Base-by-base conservation (phyloP, 2,888 invertebrate species). In the Anodontia alba region DNA sequence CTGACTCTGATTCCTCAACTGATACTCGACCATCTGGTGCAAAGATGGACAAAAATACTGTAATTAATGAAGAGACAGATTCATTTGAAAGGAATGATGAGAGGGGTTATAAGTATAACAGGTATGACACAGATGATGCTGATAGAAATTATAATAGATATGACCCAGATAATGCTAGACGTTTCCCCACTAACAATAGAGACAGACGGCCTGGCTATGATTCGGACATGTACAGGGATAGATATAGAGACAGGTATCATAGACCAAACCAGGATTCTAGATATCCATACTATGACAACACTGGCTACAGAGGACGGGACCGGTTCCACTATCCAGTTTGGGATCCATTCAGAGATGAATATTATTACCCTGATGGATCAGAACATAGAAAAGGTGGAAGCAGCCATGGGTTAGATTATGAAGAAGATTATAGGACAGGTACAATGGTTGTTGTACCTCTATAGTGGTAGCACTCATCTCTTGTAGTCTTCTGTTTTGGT, bases 251-350 rank as follows among this genome's bases (percentile, higher is more conserved):
- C 43, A 69, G 46, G n/a, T 46, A 42, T 36, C 78, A 76, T 17
- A 26, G 80, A 72, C 80, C 82, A 20, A 78, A 78, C 29, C 78
- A 81, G n/a, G 83, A 76, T 8, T 80, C 82, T 12, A 70, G 78
- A 36, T 87, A 85, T 49, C 87, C 87, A 0, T 83, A 81, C 26
- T 85, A 87, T 80, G 84, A 85, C 62, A 62, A 72, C 26, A 51
- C 76, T 0, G 82, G 80, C 17, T 81, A 80, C 46, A 70, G 73
- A 31, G 80, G 78, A 15, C 66, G 79, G 54, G 80, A 77, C 26
- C 67, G 81, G 69, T 71, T 78, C 49, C 80, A 67, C 2, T 83
- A 81, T 43, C 85, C 85, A 10, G 80, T 80, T n/a, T 85, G 85
- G 85, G 82, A 85, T 67, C 69, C 78, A 36, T 81, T 62, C 38